Evolutionary conservation across 1,140 invertebrate species (phyloP), one percentile per base, ranked within the genome.

Genomic region (Vanessa atalanta): DNA sequence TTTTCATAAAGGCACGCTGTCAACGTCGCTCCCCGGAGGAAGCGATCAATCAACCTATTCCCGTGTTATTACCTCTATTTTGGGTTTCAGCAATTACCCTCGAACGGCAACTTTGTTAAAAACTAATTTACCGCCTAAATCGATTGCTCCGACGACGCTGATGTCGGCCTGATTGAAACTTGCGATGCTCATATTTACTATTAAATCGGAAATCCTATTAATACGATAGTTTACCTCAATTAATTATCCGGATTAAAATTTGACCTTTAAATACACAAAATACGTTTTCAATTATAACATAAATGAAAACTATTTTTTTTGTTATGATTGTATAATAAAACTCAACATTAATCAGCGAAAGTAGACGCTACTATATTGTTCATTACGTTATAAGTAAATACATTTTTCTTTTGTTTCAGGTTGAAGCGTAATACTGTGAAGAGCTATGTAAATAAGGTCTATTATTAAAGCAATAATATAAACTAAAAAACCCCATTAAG

Each of bases 391-490:
- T 43, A 9, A 43, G 26, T 11, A 43, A 43, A 43, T 9, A 43
- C 37, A 9, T 43, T 43, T 43, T 43, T 76, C 48, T 55, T 84
- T 91, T 91, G 88, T 91, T 92, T 66, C 90, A 92, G 90, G 76
- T 82, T 71, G 72, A 63, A 55, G 72, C 60, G 53, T 70, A 53
- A n/a, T 70, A 72, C 61, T 71, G 63, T 75, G 65, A 80, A 70
- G 67, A 72, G 75, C 61, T 67, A 77, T 83, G 79, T 83, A 83
- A 84, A 83, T 83, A 83, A 86, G 83, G 85, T 90, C 86, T 89
- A 88, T 88, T 87, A 87, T 37, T 79, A 83, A 90, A 90, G 86
- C 88, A 91, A 91, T 90, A 90, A 86, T 83, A 77, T 77, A 83
- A 87, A 74, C 65, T 88, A 85, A 79, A 20, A 87, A 90, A 90